Base-by-base conservation (phyloP, 1,140 invertebrate species). In the Muscidifurax raptorellus region DNA sequence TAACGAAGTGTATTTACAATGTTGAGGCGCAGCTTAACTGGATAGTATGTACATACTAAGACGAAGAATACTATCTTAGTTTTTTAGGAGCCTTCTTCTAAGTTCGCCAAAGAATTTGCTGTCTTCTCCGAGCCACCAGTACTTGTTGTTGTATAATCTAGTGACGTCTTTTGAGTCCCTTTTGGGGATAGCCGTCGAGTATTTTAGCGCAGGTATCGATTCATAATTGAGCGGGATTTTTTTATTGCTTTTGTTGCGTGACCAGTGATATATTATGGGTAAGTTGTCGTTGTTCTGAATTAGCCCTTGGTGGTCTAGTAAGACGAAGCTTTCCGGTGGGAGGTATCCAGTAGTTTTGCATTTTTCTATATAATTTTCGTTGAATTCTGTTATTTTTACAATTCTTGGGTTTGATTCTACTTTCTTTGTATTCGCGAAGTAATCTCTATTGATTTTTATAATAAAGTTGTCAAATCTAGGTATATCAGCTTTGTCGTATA, bases 401-500 rank as follows among this genome's bases (percentile, higher is more conserved):
- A 52, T 76, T 0, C 6, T 71, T 6, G 6, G 1, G 13, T 76
- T 25, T 13, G 44, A 27, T 1, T 40, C 18, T 1, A 69, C 13
- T 5, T 71, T 40, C 30, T 44, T 47, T 7, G 77, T 67, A 27
- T 82, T 84, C 3, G 15, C 76, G 36, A 84, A 87, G 25, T 89
- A 86, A 32, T 87, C 79, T 69, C 86, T 77, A 0, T 25, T 86
- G 12, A 84, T 4, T 66, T 78, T 80, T n/a, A 89, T 83, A 1
- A 86, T 86, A n/a, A 84, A 86, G 6, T 44, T 86, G 52, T 89
- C 87, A 5, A 87, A 83, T 86, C 88, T 79, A 12, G 84, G 84
- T 2, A 89, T 86, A 1, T 83, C 79, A 0, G 83, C 80, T 64
- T n/a, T 25, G n/a, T 88, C 52, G 12, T 88, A 87, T 44, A 87